phyloP scores from a whole-genome alignment of 2,113 vertebrate species.

The Eonycteris spelaea region DNA sequence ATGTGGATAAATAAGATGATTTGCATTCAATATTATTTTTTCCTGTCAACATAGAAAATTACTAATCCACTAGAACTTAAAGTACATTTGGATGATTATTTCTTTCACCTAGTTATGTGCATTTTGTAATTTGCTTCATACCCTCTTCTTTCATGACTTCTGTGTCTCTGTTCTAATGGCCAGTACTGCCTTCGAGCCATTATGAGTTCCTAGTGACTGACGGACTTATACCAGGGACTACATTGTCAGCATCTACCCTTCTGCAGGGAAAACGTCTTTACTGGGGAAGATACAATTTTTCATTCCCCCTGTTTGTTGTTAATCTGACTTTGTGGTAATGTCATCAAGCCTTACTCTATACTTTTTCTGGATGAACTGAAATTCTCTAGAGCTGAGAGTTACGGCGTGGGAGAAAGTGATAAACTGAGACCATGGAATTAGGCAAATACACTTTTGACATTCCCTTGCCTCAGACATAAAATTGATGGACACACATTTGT shows the following conservation, averaged over 20 bases:
- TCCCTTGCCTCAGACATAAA: slow-evolving; percentile 1
- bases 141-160: background rate
- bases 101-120: background rate
- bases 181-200: background rate
- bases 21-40: background rate
- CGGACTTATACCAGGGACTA: background rate
- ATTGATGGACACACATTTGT: background rate
- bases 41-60: background rate
- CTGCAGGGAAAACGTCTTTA: slow-evolving; percentile 44
- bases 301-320: slow-evolving; percentile 56
- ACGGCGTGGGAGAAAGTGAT: slow-evolving; percentile 31
- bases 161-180: slow-evolving; percentile 40
- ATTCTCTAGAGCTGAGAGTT: slow-evolving; percentile 36
- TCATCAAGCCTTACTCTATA: slow-evolving; percentile 15
- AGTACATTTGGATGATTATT: background rate
- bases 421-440: slow-evolving; percentile 35
- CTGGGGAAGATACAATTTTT: slow-evolving; percentile 53
- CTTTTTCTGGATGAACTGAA: slow-evolving; percentile 45
- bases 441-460: slow-evolving; percentile 30
- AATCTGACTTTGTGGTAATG: slow-evolving; percentile 63
- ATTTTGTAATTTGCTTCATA: slow-evolving; percentile 19
- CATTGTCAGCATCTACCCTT: slow-evolving; percentile 30
- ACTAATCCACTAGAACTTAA: background rate
- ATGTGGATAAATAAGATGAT: background rate
- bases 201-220: slow-evolving; percentile 48